Percentiles rank a stretch among this genome's conserved stretches.
These are phyloP conservation scores for Scaptomyza caliginosa DNA, from an alignment of 2,888 invertebrate genomes.

Conservation along the genomic window DNA sequence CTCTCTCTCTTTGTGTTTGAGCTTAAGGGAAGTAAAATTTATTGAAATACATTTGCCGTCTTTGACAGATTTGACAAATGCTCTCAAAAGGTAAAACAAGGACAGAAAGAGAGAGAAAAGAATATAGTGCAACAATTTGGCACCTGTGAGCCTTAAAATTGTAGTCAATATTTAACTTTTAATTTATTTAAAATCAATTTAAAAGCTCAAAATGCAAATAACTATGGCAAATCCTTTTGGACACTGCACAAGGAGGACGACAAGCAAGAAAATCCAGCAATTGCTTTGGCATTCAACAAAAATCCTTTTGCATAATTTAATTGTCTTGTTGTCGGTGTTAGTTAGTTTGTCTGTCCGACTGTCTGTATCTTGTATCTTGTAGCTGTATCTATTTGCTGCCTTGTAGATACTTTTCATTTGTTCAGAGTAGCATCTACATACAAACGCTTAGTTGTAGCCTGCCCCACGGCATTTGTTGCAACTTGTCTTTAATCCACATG, in stretches of 20 bases:
- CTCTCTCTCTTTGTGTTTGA: neutral
- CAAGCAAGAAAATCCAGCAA: slow-evolving; percentile 19
- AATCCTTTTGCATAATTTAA: slow-evolving; percentile 71
- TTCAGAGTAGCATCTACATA: slow-evolving; percentile 7
- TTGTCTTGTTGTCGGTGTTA: slow-evolving; percentile 65
- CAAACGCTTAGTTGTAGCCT: slow-evolving; percentile 19
- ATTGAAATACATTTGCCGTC: slow-evolving; percentile 3
- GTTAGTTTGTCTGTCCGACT: slow-evolving; percentile 20
- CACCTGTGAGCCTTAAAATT: slow-evolving; percentile 22
- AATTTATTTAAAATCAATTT: slow-evolving; percentile 73
- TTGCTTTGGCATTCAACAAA: slow-evolving; percentile 31
- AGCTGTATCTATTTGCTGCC: slow-evolving; percentile 15
- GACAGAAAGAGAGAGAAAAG: neutral
- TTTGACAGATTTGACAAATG: slow-evolving; percentile 41
- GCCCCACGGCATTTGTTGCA: slow-evolving; percentile 48
- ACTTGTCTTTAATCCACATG: slow-evolving; percentile 54
- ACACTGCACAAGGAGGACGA: neutral
- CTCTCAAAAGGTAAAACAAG: neutral
- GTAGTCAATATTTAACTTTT: slow-evolving; percentile 70
- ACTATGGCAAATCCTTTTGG: slow-evolving; percentile 1
- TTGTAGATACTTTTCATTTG: slow-evolving; percentile 35
- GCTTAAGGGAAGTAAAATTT: neutral
- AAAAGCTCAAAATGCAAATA: slow-evolving; percentile 20
- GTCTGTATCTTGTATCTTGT: slow-evolving; percentile 14
- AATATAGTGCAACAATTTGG: slow-evolving; percentile 8